Base-by-base conservation (phyloP, 92 coral and sea anemone genomes). In the Epizoanthus scotinus region DNA sequence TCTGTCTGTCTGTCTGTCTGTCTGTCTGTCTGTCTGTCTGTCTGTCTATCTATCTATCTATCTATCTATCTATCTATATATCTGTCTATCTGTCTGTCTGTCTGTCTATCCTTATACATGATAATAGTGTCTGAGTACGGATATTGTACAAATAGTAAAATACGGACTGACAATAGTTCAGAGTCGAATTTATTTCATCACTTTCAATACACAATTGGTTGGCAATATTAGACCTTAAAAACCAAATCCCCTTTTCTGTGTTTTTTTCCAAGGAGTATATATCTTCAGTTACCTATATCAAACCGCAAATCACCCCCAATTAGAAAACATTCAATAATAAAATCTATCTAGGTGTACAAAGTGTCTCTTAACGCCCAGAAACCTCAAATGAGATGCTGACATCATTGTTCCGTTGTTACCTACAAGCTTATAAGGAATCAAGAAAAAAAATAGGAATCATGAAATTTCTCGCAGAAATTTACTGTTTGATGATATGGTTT, bases 291-390 rank as follows among this genome's bases (percentile, higher is more conserved):
- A 17, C 29, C 21, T 2, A 5, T 68, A 25, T 21, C 19, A 68
- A 42, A 68, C 28, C 9, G 15, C 18, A 14, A 8, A 14, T 36
- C 17, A 36, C 28, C 24, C 55, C 31, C 73, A 38, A 34, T 3
- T 68, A 68, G 73, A 68, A 68, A 68, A 68, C 54, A 6, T 68
- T 68, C 73, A 4, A 68, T 18, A 40, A 68, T 5, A 42, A 68
- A 68, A 20, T 68, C 7, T 64, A 21, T 68, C 42, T 44, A 8
- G 52, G 15, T 68, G 55, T 68, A 68, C 73, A 68, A 68, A 68
- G 55, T 19, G 61, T 53, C 65, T 8, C 50, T 8, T 29, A 55
- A 36, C 29, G 78, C 12, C 7, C 40, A 27, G 34, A 27, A 26
- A 52, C 6, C 1, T 34, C 62, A 52, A 54, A 72, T 17, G 19